phyloP scores from a whole-genome alignment of 53 echinoderm and acorn worm species.

The Echinometra lucunter region DNA sequence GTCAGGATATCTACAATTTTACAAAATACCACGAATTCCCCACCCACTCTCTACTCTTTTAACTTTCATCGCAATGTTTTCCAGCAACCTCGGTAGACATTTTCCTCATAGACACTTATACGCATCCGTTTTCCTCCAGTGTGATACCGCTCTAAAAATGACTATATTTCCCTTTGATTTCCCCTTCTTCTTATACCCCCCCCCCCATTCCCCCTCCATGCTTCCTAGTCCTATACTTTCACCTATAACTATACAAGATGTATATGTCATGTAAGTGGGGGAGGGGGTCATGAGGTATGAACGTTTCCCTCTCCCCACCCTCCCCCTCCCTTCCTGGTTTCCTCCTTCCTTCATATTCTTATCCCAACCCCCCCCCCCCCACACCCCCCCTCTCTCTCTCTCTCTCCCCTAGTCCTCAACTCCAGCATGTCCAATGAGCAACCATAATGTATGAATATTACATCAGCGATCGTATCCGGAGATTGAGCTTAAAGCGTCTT shows the following conservation, averaged over 20 bases:
- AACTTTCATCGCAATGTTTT: not conserved
- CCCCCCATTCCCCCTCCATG: too few relatives aligned
- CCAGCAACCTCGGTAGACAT: not conserved
- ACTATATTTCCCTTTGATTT: too few relatives aligned
- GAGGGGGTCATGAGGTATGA: too few relatives aligned
- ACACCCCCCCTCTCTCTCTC: not conserved
- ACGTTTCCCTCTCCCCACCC: not conserved
- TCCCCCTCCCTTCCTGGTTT: not conserved
- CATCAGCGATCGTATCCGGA: not conserved
- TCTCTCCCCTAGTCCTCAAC: not conserved
- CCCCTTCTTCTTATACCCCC: too few relatives aligned
- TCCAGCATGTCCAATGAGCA: not conserved
- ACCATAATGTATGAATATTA: slow-evolving; percentile 1
- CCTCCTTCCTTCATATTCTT: not conserved
- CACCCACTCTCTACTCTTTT: not conserved
- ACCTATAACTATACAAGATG: too few relatives aligned
- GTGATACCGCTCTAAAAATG: not conserved
- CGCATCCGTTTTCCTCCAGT: not conserved
- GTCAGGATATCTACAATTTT: too few relatives aligned
- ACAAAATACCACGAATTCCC: too few relatives aligned
- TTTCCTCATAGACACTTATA: not conserved
- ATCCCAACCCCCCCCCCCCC: not conserved
- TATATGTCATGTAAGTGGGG: too few relatives aligned
- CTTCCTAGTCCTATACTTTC: too few relatives aligned
- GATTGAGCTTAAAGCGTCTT: not conserved